A percentile compares a stretch with the other conserved stretches of the same genome.
These are phyloP conservation scores for Gobius niger DNA, from an alignment of 2,113 vertebrate genomes.

Conservation along the genomic window DNA sequence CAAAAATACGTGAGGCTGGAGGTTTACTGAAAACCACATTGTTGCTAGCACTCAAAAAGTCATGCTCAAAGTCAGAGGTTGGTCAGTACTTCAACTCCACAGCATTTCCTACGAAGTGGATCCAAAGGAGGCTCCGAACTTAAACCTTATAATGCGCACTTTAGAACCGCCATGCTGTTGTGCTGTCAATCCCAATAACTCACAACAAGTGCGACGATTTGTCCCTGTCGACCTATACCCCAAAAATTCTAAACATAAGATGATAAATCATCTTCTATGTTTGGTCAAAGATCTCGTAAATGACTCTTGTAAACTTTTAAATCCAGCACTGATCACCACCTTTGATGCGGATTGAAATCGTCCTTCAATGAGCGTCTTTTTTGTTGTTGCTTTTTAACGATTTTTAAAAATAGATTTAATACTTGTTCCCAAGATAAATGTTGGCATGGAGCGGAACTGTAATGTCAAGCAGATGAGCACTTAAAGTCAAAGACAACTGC, in stretches of 20 bases:
- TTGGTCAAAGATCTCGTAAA: neutral
- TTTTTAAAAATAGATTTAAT: conserved; percentile 23
- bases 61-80: conserved; percentile 2
- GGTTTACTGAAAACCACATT: conserved; percentile 58
- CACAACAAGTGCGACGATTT: no score
- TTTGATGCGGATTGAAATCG: neutral
- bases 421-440: conserved; percentile 26
- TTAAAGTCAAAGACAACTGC: conserved; percentile 34
- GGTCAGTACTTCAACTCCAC: no score
- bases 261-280: no score
- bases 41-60: conserved; percentile 56
- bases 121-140: no score
- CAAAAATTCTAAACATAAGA: no score
- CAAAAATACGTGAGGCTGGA: conserved; percentile 50
- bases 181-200: no score
- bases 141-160: no score
- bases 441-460: neutral
- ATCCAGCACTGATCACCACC: neutral
- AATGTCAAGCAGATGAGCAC: conserved; percentile 38
- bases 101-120: no score
- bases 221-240: no score
- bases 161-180: no score
- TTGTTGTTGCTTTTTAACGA: neutral
- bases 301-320: neutral
- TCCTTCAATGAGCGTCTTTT: neutral